Conservation (phyloP, 2,888 invertebrate species). For the Conchocele bisecta region DNA sequence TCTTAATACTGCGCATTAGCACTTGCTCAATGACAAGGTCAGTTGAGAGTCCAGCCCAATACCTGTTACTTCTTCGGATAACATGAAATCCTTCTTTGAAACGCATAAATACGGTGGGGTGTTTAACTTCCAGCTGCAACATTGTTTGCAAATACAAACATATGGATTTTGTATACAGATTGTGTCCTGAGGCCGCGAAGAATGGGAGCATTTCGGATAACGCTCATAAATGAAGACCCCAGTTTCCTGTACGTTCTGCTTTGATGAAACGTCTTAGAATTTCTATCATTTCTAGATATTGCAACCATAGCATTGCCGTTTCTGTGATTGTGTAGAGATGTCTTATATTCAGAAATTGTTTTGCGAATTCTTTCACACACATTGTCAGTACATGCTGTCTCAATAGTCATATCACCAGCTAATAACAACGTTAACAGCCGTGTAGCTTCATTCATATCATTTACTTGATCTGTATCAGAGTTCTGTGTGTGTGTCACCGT, state of each 20-base stretch:
- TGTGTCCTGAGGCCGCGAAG: conserved; percentile 52
- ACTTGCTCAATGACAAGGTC: too few relatives aligned
- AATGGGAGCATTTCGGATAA: conserved; percentile 1
- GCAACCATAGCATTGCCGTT: conserved; percentile 3
- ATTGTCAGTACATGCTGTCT: too few relatives aligned
- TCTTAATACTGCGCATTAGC: too few relatives aligned
- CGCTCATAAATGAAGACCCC: not conserved
- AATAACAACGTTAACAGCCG: too few relatives aligned
- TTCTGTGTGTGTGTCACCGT: too few relatives aligned
- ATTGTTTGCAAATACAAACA: conserved; percentile 46
- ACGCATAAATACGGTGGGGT: conserved; percentile 13
- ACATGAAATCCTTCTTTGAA: conserved; percentile 53
- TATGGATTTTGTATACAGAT: conserved; percentile 41
- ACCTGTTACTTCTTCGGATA: conserved; percentile 43
- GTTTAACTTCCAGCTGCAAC: conserved; percentile 9
- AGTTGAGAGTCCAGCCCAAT: too few relatives aligned
- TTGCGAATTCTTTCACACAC: too few relatives aligned
- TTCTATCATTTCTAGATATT: not conserved
- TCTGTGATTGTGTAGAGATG: too few relatives aligned
- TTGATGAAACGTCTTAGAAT: not conserved
- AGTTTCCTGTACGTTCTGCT: not conserved
- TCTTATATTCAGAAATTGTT: too few relatives aligned
- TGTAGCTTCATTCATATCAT: too few relatives aligned
- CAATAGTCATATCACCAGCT: too few relatives aligned
- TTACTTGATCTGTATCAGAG: too few relatives aligned